Evolutionary conservation across 30 jellyfish, hydroid and myxozoan species (phyloP).

Genomic region (Rhopilema esculentum): DNA sequence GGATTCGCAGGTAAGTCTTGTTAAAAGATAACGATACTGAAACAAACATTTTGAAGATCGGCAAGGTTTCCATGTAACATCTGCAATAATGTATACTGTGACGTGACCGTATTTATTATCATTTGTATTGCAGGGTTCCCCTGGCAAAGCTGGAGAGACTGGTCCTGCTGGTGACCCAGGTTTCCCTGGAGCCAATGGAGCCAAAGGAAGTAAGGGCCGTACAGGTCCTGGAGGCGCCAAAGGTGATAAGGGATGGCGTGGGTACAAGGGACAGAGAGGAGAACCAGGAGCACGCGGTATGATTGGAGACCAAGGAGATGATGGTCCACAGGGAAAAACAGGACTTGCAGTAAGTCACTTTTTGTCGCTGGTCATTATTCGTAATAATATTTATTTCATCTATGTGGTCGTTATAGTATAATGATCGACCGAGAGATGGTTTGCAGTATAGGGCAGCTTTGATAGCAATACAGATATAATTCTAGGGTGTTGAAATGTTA

Average conservation of each 20-base stretch:
- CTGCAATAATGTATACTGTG: neutral
- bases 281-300: conserved; percentile 73
- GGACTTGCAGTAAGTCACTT: conserved; percentile 48
- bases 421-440: too few species aligned
- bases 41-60: too few species aligned
- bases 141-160: conserved; percentile 40
- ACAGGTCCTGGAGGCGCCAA: conserved; percentile 83
- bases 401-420: neutral
- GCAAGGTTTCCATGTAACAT: too few species aligned
- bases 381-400: too few species aligned
- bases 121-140: conserved; percentile 34
- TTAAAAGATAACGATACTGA: too few species aligned
- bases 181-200: conserved; percentile 64
- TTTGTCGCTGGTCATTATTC: neutral
- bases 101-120: neutral
- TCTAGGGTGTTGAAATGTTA: too few species aligned
- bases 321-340: conserved; percentile 54
- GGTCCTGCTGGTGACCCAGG: conserved; percentile 82
- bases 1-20: too few species aligned
- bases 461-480: too few species aligned
- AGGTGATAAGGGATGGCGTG: conserved; percentile 94
- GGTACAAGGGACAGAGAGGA: conserved; percentile 91
- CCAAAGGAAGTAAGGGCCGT: conserved; percentile 63
- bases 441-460: too few species aligned
- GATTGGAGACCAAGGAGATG: conserved; percentile 69